These are phyloP conservation scores for Nemapogon koenigi DNA, from an alignment of 2,888 invertebrate genomes.

Conservation along the genomic window DNA sequence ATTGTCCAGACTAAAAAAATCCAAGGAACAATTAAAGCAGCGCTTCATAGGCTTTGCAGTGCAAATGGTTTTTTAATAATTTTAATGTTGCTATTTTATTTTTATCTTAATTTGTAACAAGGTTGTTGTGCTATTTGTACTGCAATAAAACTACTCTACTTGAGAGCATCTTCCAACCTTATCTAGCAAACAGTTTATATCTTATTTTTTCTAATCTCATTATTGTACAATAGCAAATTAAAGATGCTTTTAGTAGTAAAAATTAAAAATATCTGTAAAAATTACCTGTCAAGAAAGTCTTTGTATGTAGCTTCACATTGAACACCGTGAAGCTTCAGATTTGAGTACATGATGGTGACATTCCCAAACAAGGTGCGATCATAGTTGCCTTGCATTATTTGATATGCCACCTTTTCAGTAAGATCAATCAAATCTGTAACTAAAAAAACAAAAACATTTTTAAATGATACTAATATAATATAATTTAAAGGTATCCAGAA, in stretches of 20 bases:
- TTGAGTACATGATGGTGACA: slow-evolving; percentile 79
- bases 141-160: too few relatives aligned
- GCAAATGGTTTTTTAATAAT: too few relatives aligned
- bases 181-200: too few relatives aligned
- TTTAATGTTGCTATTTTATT: too few relatives aligned
- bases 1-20: too few relatives aligned
- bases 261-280: slow-evolving; percentile 12
- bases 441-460: slow-evolving; percentile 34
- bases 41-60: too few relatives aligned
- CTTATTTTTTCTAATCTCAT: neutral
- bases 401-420: slow-evolving; percentile 81
- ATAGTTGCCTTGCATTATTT: slow-evolving; percentile 77
- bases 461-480: neutral
- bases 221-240: neutral
- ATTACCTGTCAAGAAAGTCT: slow-evolving; percentile 79
- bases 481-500: neutral
- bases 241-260: neutral
- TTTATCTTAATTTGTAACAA: too few relatives aligned
- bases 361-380: slow-evolving; percentile 74
- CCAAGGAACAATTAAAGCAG: too few relatives aligned
- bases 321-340: slow-evolving; percentile 80
- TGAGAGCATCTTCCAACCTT: too few relatives aligned
- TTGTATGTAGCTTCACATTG: slow-evolving; percentile 84
- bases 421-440: slow-evolving; percentile 84
- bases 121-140: too few relatives aligned